Conservation (phyloP, 2,797 vertebrate species). For the Spizella passerina region DNA sequence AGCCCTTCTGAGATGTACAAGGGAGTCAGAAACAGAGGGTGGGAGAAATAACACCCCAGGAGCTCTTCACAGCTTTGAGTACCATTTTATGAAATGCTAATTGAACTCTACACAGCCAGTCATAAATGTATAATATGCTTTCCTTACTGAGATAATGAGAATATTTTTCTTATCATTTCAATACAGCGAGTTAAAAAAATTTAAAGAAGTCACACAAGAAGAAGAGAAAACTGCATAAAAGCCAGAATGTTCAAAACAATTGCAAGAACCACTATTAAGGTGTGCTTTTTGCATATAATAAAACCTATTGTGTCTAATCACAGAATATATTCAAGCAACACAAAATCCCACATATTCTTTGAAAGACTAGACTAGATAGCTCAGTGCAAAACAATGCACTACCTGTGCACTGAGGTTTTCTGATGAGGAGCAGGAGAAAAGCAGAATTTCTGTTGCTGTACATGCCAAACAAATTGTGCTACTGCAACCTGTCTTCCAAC, state of each 20-base stretch:
- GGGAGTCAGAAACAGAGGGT: not conserved
- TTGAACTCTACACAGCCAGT: not conserved
- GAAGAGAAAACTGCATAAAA: not conserved
- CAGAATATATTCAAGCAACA: not conserved
- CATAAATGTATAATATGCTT: not conserved
- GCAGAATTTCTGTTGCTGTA: not conserved
- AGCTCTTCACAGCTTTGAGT: not conserved
- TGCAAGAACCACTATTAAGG: not conserved
- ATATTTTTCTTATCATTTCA: not conserved
- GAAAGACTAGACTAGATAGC: not conserved
- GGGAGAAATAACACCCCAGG: not conserved
- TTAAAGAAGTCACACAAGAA: not conserved
- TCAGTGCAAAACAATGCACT: not conserved
- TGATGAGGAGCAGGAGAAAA: not conserved
- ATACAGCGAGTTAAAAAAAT: not conserved
- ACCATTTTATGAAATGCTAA: not conserved
- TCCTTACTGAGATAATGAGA: not conserved
- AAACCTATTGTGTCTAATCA: not conserved
- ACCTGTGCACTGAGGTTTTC: not conserved
- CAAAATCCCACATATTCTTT: not conserved
- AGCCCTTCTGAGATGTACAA: not conserved
- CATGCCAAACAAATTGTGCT: not conserved
- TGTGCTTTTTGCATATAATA: not conserved
- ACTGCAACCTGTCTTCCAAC: not conserved
- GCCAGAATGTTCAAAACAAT: not conserved